Conservation (phyloP, 1,140 invertebrate species). For the Neodiprion lecontei region DNA sequence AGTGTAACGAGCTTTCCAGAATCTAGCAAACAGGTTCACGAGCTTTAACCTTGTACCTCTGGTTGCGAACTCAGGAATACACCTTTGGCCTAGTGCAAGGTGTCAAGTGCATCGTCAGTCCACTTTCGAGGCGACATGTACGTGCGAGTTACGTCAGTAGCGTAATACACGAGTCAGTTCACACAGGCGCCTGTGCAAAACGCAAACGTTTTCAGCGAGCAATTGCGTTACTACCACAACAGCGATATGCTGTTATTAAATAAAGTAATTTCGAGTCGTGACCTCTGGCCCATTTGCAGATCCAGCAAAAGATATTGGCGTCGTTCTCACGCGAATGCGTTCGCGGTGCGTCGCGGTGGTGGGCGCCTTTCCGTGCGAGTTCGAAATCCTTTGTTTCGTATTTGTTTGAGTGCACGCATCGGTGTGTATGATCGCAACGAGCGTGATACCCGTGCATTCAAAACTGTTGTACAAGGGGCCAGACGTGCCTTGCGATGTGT, state of each 20-base stretch:
- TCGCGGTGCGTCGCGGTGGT: background rate
- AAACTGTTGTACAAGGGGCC: too few species aligned
- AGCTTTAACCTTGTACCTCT: too few species aligned
- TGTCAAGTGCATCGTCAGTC: background rate
- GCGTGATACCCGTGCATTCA: too few species aligned
- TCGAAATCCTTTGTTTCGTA: too few species aligned
- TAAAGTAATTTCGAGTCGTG: conserved; percentile 2
- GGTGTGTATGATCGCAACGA: too few species aligned
- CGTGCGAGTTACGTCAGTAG: background rate
- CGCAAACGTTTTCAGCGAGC: too few species aligned
- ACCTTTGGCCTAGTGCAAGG: background rate
- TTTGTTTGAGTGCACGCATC: too few species aligned
- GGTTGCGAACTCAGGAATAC: too few species aligned
- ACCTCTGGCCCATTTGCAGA: background rate
- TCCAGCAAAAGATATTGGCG: background rate
- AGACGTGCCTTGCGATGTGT: too few species aligned
- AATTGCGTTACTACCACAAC: background rate
- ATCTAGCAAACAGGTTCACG: too few species aligned
- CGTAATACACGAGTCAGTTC: background rate
- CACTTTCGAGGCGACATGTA: background rate
- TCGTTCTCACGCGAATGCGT: background rate
- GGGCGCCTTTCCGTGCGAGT: background rate
- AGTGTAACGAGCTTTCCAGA: too few species aligned
- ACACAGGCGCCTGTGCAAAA: background rate
- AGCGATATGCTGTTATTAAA: background rate